Percentiles rank a stretch among this genome's conserved stretches.
Evolutionary conservation across 2,113 vertebrate species (phyloP).

Genomic region (Motacilla tschutschensis): DNA sequence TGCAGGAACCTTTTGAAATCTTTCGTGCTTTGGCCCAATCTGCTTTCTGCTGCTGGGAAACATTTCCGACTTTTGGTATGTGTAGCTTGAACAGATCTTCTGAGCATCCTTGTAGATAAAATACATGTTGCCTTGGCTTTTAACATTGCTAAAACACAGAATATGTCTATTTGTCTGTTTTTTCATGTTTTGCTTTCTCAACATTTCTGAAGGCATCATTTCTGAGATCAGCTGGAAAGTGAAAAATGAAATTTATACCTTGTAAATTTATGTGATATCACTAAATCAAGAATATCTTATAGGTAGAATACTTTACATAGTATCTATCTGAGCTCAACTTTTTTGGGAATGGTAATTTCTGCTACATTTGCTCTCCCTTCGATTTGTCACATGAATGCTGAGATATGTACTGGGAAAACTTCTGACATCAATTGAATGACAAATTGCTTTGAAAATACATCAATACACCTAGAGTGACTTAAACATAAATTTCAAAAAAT

Average conservation of each 20-base stretch:
- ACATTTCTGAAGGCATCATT: not conserved
- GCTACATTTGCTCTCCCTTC: not conserved
- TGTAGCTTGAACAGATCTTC: not conserved
- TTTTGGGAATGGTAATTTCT: not conserved
- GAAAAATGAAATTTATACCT: not conserved
- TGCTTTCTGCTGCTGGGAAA: not conserved
- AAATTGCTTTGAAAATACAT: not conserved
- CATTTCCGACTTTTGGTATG: not conserved
- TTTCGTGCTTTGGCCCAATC: not conserved
- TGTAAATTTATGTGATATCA: not conserved
- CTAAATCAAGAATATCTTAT: not conserved
- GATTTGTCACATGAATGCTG: not conserved
- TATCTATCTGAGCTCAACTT: not conserved
- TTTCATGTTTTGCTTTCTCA: not conserved
- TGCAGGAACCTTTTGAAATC: not conserved
- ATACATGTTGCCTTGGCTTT: not conserved
- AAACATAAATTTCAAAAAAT: not conserved
- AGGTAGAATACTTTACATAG: not conserved
- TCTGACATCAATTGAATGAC: not conserved
- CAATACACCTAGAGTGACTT: not conserved
- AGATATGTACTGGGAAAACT: not conserved
- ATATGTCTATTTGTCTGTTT: not conserved
- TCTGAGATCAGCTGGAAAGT: not conserved
- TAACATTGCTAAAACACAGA: not conserved
- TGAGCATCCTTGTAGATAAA: not conserved